phyloP scores from a whole-genome alignment of 2,888 invertebrate genomes.

The Conomelus anceps region DNA sequence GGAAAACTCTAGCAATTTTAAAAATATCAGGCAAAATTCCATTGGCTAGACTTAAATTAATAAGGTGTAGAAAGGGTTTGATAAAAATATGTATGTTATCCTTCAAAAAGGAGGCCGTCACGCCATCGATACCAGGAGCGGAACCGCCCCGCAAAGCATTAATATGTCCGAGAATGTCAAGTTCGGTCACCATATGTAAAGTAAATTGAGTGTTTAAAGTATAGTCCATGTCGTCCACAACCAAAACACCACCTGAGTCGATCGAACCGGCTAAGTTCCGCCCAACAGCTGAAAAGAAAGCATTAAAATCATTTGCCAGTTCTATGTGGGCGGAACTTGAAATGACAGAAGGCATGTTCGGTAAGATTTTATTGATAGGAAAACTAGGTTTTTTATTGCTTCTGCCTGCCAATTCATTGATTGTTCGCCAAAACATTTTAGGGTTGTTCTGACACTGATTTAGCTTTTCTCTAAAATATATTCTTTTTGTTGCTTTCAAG shows the following conservation, averaged over 20 bases:
- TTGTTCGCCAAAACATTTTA: not conserved
- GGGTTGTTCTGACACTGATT: not conserved
- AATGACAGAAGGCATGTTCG: not conserved
- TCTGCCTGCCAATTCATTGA: slow-evolving; percentile 7
- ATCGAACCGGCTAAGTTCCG: slow-evolving; percentile 4
- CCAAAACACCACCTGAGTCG: not conserved
- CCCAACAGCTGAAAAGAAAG: too few relatives aligned
- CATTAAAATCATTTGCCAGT: too few relatives aligned
- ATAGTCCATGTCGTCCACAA: slow-evolving; percentile 6
- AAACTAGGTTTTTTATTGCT: not conserved
- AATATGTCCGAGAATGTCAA: slow-evolving; percentile 3
- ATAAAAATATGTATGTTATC: slow-evolving; percentile 5
- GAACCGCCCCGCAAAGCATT: too few relatives aligned
- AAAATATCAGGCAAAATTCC: slow-evolving; percentile 20
- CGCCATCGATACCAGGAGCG: too few relatives aligned
- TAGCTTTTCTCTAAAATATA: slow-evolving; percentile 5
- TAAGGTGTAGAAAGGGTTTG: too few relatives aligned
- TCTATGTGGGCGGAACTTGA: not conserved
- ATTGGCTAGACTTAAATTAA: slow-evolving; percentile 14
- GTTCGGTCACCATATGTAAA: slow-evolving; percentile 2
- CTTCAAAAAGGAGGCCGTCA: slow-evolving; percentile 14
- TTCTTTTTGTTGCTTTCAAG: not conserved
- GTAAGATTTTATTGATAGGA: not conserved
- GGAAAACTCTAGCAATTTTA: slow-evolving; percentile 24
- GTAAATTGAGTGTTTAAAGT: too few relatives aligned